Percentiles rank a stretch among this genome's conserved stretches.
These are phyloP conservation scores for Physeter macrocephalus DNA, from an alignment of 2,113 vertebrate genomes.

Conservation along the genomic window DNA sequence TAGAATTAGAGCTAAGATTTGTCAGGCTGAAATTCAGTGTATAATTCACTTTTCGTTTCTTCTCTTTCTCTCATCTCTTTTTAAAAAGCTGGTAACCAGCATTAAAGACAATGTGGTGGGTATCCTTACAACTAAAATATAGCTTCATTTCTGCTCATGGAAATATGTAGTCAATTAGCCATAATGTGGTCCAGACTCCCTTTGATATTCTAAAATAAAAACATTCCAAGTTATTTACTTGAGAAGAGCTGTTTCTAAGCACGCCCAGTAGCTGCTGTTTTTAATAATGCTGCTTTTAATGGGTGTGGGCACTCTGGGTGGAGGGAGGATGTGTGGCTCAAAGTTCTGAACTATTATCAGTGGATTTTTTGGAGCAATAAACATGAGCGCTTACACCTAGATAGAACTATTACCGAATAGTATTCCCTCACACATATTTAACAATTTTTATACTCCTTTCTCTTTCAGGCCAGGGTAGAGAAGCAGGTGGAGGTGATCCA, in stretches of 20 bases:
- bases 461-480: not conserved
- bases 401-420: not conserved
- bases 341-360: slow-evolving; percentile 34
- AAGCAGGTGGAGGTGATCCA: not conserved
- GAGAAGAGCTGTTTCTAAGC: slow-evolving; percentile 67
- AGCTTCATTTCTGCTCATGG: slow-evolving; percentile 64
- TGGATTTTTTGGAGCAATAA: slow-evolving; percentile 17
- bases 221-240: slow-evolving; percentile 76
- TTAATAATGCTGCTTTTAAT: slow-evolving; percentile 71
- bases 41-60: slow-evolving; percentile 34
- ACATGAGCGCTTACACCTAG: not conserved
- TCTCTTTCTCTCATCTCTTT: not conserved
- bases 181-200: slow-evolving; percentile 73
- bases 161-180: slow-evolving; percentile 76
- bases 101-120: slow-evolving; percentile 62
- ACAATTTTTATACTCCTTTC: not conserved
- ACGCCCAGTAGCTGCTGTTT: slow-evolving; percentile 75
- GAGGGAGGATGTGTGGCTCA: not conserved
- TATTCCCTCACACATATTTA: not conserved
- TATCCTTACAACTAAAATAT: slow-evolving; percentile 71
- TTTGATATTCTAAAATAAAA: slow-evolving; percentile 77
- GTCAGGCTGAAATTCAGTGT: not conserved
- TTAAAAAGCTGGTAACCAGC: slow-evolving; percentile 56
- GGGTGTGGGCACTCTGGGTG: slow-evolving; percentile 53
- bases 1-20: slow-evolving; percentile 12